Base-by-base conservation (phyloP, 2,113 vertebrate species). In the Clarias batrachus region DNA sequence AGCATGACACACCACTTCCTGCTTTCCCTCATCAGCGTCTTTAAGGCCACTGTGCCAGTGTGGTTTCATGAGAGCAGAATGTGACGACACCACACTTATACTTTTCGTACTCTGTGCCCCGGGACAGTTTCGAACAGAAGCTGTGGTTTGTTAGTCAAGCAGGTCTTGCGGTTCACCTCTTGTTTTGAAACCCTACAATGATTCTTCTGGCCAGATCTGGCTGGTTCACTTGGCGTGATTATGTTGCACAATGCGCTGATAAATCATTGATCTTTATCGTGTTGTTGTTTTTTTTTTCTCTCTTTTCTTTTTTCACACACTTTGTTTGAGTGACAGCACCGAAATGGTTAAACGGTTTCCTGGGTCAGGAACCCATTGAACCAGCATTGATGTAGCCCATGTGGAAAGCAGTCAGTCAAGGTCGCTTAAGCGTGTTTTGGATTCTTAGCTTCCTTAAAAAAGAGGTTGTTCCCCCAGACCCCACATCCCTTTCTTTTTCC, bases 71-170 rank as follows among this genome's bases (percentile, higher is more conserved):
- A 73, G 70, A 23, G 30, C 0, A 77, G 71, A 77, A 70, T 52
- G 23, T 60, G 48, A 86, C 59, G 88, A 71, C 74, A 17, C 7
- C 25, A 23, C 16, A 54, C 41, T 71, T 83, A 17, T 33, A n/a
- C 52, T 25, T 41, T 63, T 84, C 19, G 19, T 84, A 19, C 12
- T 14, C 10, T n/a, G 70, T 25, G 11, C 10, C 27, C 59, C 1
- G 60, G 68, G 70, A 88, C 82, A 27, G 37, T 71, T 77, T 56
- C 7, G 54, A 70, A 30, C 85, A 85, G 79, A 57, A 85, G 54
- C 80, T 9, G 62, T 52, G 71, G 60, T 56, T 80, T 57, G 16
- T 19, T 57, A 57, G 5, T 23, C 6, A 54, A 83, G 3, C 13
- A 48, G 6, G 21, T 14, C 48, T 68, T 68, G 48, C 21, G 65